Conservation (phyloP, 2,797 vertebrate genomes). For the Clamator glandarius region DNA sequence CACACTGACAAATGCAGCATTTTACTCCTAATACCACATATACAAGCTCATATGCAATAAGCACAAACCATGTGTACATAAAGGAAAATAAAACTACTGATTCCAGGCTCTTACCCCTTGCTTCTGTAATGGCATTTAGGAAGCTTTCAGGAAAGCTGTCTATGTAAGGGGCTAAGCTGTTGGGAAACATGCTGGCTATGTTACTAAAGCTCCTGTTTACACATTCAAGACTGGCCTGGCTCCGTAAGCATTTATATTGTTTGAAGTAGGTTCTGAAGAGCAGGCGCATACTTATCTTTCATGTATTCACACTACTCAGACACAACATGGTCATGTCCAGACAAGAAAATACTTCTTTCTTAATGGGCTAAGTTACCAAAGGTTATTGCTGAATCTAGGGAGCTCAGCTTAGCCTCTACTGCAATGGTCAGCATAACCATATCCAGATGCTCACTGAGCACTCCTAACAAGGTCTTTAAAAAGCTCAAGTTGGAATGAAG, state of each 20-base stretch:
- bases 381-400: background rate
- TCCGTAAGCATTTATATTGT: background rate
- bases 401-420: background rate
- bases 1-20: background rate
- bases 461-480: background rate
- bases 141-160: background rate
- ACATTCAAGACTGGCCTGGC: background rate
- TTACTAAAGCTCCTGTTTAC: background rate
- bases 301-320: background rate
- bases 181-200: background rate
- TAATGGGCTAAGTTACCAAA: background rate
- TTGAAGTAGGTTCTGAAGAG: background rate
- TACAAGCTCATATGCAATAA: fast-evolving
- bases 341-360: background rate
- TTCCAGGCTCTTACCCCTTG: background rate
- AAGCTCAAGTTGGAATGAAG: fast-evolving
- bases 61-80: fast-evolving
- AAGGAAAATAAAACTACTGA: background rate
- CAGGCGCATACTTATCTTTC: background rate
- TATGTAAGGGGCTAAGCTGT: background rate
- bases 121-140: background rate
- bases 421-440: background rate
- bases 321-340: background rate
- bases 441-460: background rate
- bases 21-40: background rate